Evolutionary conservation across 35 echinoderm and acorn worm species (phyloP), one percentile per base, ranked within the genome.

Genomic region (Holothuria glaberrima): DNA sequence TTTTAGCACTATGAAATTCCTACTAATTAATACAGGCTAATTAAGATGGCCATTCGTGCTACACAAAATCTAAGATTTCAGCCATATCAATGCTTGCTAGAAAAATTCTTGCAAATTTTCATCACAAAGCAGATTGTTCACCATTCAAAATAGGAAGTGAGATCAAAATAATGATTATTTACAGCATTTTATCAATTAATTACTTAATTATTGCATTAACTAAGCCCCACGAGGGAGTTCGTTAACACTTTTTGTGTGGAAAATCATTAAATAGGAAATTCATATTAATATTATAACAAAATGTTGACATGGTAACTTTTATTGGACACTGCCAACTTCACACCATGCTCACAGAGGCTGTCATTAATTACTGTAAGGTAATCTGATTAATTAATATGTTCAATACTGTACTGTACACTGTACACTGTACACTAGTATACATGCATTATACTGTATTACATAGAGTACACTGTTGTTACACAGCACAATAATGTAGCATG

Each of bases 21-120:
- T 27, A 26, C 17, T 69, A 69, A 69, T 69, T 69, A 0, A 69
- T 69, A 69, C 66, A 69, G 66, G 66, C 66, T 69, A 69, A 69
- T 69, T 69, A 28, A 69, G 17, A 30, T 17, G 9, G 25, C n/a
- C 66, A 69, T 1, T 69, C 25, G 66, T 27, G 66, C 66, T 69
- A 26, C 66, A 69, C 66, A 69, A 33, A 28, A 69, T 26, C n/a
- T 19, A 27, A 9, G 31, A 69, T 27, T 27, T 69, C 66, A 69
- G 66, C 31, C 66, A 26, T 69, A 28, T 27, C 3, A 25, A 27
- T 28, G 66, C 66, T 69, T 69, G 25, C 25, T 69, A 14, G 66
- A 30, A 12, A 69, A 69, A 33, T 69, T 69, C 17, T 69, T 69
- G 66, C 12, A 21, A 30, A 30, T 69, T 27, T 69, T 69, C 31